These are phyloP conservation scores for Atherix ibis DNA, from an alignment of 2,888 invertebrate genomes.

Conservation along the genomic window DNA sequence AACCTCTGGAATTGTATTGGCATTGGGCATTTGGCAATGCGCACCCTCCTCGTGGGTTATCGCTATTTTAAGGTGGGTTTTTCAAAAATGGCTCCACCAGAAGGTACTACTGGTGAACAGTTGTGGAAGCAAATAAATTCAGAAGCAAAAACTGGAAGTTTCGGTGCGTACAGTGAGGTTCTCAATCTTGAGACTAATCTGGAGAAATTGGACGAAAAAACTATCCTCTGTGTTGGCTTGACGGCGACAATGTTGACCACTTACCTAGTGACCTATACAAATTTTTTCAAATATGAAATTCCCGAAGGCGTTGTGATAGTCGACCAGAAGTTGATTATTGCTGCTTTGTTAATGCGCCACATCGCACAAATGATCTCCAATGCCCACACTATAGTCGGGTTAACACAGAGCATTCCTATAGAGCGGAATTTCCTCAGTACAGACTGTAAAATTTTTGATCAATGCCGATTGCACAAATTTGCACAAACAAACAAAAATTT, in stretches of 20 bases:
- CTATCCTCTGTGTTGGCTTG: slow-evolving; percentile 53
- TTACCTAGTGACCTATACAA: slow-evolving; percentile 47
- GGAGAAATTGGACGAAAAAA: slow-evolving; percentile 44
- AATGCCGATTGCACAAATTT: slow-evolving; percentile 19
- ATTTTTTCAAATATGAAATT: slow-evolving; percentile 42
- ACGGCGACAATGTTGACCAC: slow-evolving; percentile 48
- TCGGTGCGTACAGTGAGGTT: slow-evolving; percentile 45
- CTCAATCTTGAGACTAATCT: slow-evolving; percentile 59
- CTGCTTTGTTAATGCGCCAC: slow-evolving; percentile 54
- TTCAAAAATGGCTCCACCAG: not conserved
- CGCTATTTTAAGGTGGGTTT: slow-evolving; percentile 8
- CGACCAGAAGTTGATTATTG: too few relatives aligned
- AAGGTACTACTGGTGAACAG: not conserved
- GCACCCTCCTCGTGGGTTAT: slow-evolving; percentile 42
- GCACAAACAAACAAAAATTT: slow-evolving; percentile 38
- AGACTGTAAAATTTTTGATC: slow-evolving; percentile 11
- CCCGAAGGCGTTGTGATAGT: too few relatives aligned
- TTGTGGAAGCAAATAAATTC: slow-evolving; percentile 1
- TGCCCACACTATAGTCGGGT: slow-evolving; percentile 46
- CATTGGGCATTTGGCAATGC: slow-evolving; percentile 62
- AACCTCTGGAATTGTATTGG: slow-evolving; percentile 54
- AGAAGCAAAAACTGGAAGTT: slow-evolving; percentile 12
- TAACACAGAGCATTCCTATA: too few relatives aligned
- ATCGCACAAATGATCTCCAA: slow-evolving; percentile 64
- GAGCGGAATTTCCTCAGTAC: too few relatives aligned